These are phyloP conservation scores for Ariolimax columbianus DNA, from an alignment of 2,888 invertebrate genomes.

Conservation along the genomic window DNA sequence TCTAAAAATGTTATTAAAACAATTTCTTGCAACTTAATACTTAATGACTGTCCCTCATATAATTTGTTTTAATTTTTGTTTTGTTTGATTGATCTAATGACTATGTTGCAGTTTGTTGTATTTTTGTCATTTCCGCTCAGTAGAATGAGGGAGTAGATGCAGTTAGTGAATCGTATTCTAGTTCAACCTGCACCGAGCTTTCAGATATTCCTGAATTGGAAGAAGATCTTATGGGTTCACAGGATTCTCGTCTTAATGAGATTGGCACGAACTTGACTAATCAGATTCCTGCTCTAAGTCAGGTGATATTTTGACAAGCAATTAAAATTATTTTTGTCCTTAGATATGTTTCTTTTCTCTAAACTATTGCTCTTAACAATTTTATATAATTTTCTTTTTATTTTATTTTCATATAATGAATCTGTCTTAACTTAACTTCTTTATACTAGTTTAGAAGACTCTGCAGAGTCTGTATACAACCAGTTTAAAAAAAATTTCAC, in stretches of 20 bases:
- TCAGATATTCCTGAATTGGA: conserved; percentile 80
- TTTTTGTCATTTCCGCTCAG: not conserved
- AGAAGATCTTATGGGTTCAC: conserved; percentile 74
- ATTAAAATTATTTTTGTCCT: not conserved
- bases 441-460: too few relatives aligned
- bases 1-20: too few relatives aligned
- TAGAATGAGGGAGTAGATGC: conserved; percentile 37
- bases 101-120: not conserved
- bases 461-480: too few relatives aligned
- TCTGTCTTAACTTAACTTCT: too few relatives aligned
- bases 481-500: too few relatives aligned
- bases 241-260: conserved; percentile 58
- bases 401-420: too few relatives aligned
- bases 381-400: too few relatives aligned
- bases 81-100: not conserved
- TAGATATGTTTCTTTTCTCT: not conserved
- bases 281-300: conserved; percentile 32
- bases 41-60: too few relatives aligned
- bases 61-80: not conserved
- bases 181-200: conserved; percentile 77
- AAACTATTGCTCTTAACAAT: not conserved
- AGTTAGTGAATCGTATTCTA: conserved; percentile 54
- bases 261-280: conserved; percentile 42
- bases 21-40: too few relatives aligned
- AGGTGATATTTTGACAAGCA: conserved; percentile 1